Conservation (phyloP, 2,113 vertebrate species). For the Atherinomorus stipes region DNA sequence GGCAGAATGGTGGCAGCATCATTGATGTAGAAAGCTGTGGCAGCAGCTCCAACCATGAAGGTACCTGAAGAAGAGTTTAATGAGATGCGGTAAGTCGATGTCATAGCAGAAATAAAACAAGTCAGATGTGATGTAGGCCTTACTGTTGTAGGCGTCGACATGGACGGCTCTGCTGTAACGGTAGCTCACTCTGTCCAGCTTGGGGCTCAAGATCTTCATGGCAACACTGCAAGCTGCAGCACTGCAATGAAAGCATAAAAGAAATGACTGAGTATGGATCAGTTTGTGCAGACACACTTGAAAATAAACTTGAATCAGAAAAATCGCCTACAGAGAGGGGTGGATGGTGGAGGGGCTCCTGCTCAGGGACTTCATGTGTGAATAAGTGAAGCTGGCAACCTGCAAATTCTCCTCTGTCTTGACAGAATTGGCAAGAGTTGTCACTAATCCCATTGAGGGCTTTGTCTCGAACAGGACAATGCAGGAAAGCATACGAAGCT, state of each 20-base stretch:
- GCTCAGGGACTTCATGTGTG: slow-evolving; percentile 86
- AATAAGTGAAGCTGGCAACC: slow-evolving; percentile 87
- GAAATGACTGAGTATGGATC: background rate
- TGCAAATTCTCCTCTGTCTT: slow-evolving; percentile 84
- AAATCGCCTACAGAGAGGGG: slow-evolving; percentile 82
- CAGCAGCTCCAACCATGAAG: slow-evolving; percentile 84
- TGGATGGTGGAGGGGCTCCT: slow-evolving; percentile 75
- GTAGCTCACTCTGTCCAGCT: slow-evolving; percentile 77
- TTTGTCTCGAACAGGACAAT: slow-evolving; percentile 86
- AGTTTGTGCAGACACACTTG: background rate
- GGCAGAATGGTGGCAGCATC: slow-evolving; percentile 84
- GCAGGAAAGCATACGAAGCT: slow-evolving; percentile 86
- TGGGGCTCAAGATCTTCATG: slow-evolving; percentile 83
- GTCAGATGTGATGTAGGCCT: slow-evolving; percentile 37
- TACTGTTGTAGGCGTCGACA: slow-evolving; percentile 79
- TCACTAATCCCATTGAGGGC: slow-evolving; percentile 81
- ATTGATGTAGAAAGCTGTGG: slow-evolving; percentile 84
- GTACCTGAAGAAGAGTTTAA: slow-evolving; percentile 67
- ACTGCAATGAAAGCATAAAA: slow-evolving; percentile 70
- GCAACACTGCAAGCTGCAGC: slow-evolving; percentile 86
- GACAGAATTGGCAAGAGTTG: slow-evolving; percentile 78
- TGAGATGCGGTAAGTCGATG: slow-evolving; percentile 1
- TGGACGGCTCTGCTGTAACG: slow-evolving; percentile 84
- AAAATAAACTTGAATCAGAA: background rate
- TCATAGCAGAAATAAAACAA: background rate